phyloP scores from a whole-genome alignment of 1,140 invertebrate genomes.

The Cepaea nemoralis region DNA sequence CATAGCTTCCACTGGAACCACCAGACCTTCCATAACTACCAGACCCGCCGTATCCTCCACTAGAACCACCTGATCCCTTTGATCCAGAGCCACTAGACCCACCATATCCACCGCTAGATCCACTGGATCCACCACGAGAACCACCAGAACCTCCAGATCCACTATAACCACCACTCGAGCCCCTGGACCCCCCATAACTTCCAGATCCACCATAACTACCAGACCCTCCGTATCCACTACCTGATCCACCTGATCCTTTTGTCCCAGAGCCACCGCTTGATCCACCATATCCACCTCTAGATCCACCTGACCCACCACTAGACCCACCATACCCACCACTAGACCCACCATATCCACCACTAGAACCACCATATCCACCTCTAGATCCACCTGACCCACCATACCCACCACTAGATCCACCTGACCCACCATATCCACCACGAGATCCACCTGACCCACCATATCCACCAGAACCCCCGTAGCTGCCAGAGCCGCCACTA shows the following conservation, averaged over 20 bases:
- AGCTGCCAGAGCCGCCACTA: neutral
- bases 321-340: neutral
- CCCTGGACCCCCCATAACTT: neutral
- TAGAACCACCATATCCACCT: neutral
- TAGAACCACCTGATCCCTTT: neutral
- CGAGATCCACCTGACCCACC: neutral
- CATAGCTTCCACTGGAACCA: neutral
- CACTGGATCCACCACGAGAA: neutral
- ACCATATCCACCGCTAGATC: neutral
- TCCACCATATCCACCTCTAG: neutral
- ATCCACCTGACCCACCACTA: neutral
- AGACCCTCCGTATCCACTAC: conserved; percentile 5
- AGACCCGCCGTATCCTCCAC: neutral
- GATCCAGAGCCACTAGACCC: neutral
- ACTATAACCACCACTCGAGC: neutral
- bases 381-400: neutral
- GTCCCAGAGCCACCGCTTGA: neutral
- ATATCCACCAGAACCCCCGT: neutral
- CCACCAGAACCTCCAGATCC: neutral
- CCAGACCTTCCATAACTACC: neutral
- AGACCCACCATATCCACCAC: neutral
- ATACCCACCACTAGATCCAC: neutral
- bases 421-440: neutral
- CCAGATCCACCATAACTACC: neutral
- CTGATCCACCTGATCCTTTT: neutral